Conservation (phyloP, 2,113 vertebrate species). For the Dendrocopos noguchii region DNA sequence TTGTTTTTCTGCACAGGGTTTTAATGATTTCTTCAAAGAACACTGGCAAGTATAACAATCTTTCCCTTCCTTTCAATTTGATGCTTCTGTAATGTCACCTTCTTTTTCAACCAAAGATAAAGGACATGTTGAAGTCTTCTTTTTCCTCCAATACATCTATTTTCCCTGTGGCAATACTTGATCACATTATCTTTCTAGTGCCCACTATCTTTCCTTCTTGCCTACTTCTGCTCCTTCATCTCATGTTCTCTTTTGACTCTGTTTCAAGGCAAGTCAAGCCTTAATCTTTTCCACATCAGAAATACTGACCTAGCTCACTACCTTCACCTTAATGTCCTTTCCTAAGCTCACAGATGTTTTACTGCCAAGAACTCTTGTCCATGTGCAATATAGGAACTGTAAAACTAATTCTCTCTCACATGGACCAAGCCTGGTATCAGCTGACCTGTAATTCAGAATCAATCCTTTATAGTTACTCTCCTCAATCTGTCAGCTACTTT, state of each 20-base stretch:
- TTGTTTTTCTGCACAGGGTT: background rate
- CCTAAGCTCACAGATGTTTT: background rate
- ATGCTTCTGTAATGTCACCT: background rate
- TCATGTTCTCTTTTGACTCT: background rate
- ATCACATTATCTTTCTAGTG: background rate
- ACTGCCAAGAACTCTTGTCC: background rate
- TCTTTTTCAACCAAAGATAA: background rate
- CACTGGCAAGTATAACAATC: background rate
- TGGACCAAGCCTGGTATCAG: background rate
- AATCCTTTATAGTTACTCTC: background rate
- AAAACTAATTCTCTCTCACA: background rate
- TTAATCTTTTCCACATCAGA: background rate
- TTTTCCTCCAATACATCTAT: background rate
- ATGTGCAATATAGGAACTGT: fast-evolving
- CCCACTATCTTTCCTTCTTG: background rate
- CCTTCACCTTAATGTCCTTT: background rate
- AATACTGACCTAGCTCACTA: background rate
- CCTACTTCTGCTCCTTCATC: background rate
- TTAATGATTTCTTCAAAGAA: slow-evolving; percentile 36
- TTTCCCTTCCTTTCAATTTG: background rate
- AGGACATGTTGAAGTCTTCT: background rate
- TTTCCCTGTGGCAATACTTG: background rate
- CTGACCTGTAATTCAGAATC: background rate
- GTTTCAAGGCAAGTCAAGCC: background rate
- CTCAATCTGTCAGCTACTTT: background rate